These are phyloP conservation scores for Sphinx pinastri DNA, from an alignment of 2,888 invertebrate species.

Conservation along the genomic window DNA sequence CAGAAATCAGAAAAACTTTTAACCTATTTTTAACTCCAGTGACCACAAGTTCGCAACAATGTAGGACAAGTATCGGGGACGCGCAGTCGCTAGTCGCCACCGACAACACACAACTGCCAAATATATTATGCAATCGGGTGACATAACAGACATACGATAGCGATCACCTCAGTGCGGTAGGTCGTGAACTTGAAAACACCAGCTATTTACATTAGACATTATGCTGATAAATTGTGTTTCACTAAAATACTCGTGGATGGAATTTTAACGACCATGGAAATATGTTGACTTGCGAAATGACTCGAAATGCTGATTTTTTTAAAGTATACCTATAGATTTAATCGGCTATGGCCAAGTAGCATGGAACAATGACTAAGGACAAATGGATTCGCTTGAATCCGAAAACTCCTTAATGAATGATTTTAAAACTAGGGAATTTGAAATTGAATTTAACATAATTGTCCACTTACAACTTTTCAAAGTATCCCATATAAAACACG, in stretches of 20 bases:
- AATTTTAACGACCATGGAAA: neutral
- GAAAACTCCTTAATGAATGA: too few relatives aligned
- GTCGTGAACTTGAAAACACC: constrained; percentile 8
- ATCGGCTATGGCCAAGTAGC: neutral
- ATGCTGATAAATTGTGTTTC: neutral
- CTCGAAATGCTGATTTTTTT: neutral
- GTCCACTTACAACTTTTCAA: neutral
- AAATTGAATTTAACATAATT: too few relatives aligned
- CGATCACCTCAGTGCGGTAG: neutral
- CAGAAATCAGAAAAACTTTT: too few relatives aligned
- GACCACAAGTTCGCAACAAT: constrained; percentile 30
- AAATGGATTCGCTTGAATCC: too few relatives aligned
- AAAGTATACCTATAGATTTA: neutral
- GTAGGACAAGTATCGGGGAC: constrained; percentile 44
- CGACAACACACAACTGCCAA: constrained; percentile 54
- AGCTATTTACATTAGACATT: neutral
- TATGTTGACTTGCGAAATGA: neutral
- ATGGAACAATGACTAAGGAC: neutral
- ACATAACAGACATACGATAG: constrained; percentile 10
- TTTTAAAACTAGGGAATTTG: too few relatives aligned
- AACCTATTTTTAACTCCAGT: constrained; percentile 26
- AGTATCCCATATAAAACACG: neutral
- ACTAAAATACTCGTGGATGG: neutral
- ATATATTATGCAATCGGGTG: constrained; percentile 56
- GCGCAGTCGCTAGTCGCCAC: constrained; percentile 36